Conservation (phyloP, 2,113 vertebrate species). For the Anguilla japonica region DNA sequence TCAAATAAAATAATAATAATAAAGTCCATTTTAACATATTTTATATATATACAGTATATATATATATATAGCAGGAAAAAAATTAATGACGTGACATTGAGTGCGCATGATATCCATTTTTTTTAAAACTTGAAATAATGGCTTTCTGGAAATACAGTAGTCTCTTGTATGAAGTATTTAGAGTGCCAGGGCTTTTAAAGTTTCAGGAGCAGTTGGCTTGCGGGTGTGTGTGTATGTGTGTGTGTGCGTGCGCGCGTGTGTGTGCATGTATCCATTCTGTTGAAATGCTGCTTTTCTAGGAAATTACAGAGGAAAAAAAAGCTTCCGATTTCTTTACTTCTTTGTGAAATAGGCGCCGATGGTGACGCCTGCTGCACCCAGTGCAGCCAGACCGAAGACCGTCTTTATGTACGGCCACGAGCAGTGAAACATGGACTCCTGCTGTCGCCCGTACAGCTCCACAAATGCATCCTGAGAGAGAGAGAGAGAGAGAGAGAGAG, state of each 20-base stretch:
- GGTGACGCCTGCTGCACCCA: conserved; percentile 93
- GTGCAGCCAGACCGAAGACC: conserved; percentile 87
- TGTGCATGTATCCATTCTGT: not conserved
- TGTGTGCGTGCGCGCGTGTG: conserved; percentile 6
- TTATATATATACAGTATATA: not conserved
- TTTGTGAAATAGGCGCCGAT: conserved; percentile 93
- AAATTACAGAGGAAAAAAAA: not conserved
- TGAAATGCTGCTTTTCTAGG: not conserved
- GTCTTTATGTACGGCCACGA: conserved; percentile 95
- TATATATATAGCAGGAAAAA: not conserved
- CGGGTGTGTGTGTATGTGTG: conserved; percentile 5
- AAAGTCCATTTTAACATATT: not conserved
- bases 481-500: not conserved
- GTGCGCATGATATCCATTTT: not conserved
- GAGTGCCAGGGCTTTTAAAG: not conserved
- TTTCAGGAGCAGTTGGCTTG: not conserved
- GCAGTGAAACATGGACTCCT: conserved; percentile 83
- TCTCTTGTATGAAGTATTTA: not conserved
- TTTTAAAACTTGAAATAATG: not conserved
- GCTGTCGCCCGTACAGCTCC: conserved; percentile 86
- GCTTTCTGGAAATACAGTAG: not conserved
- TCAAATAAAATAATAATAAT: not conserved
- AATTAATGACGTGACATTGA: no score
- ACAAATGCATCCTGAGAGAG: conserved; percentile 86
- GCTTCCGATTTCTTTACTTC: conserved; percentile 76